Conservation (phyloP, 2,888 invertebrate genomes). For the Synanthedon myopaeformis region DNA sequence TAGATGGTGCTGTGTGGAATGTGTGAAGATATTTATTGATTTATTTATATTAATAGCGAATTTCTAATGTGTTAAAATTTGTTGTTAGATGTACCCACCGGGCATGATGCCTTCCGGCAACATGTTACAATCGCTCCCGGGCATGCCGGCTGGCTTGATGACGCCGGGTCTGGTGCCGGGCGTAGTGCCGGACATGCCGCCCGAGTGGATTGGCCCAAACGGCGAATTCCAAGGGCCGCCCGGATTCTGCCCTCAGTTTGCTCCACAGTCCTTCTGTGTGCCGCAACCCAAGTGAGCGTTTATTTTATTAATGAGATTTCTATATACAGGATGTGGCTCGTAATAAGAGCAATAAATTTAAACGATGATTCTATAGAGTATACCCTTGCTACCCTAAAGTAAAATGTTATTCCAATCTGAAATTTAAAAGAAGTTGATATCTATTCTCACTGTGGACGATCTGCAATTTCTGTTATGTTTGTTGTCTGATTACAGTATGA, state of each 20-base stretch:
- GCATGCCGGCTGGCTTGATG: constrained; percentile 8
- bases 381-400: too few relatives aligned
- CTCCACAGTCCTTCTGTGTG: constrained; percentile 44
- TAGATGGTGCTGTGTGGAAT: too few relatives aligned
- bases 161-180: constrained; percentile 13
- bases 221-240: constrained; percentile 34
- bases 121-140: constrained; percentile 8
- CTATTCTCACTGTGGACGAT: too few relatives aligned
- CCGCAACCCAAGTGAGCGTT: constrained; percentile 51
- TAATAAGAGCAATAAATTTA: too few relatives aligned
- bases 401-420: too few relatives aligned
- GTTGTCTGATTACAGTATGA: constrained; percentile 14
- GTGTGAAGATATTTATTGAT: too few relatives aligned
- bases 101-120: constrained; percentile 6
- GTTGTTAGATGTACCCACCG: neutral
- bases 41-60: too few relatives aligned
- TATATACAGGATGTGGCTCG: too few relatives aligned
- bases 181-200: constrained; percentile 22
- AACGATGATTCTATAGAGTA: too few relatives aligned
- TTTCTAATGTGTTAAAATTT: too few relatives aligned
- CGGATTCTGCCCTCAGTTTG: constrained; percentile 43
- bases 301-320: too few relatives aligned
- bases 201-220: constrained; percentile 36
- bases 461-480: neutral
- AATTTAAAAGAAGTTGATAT: too few relatives aligned